Percentiles rank a stretch among this genome's conserved stretches.
Conservation (phyloP, 2,113 vertebrate species). For the Rissa tridactyla region DNA sequence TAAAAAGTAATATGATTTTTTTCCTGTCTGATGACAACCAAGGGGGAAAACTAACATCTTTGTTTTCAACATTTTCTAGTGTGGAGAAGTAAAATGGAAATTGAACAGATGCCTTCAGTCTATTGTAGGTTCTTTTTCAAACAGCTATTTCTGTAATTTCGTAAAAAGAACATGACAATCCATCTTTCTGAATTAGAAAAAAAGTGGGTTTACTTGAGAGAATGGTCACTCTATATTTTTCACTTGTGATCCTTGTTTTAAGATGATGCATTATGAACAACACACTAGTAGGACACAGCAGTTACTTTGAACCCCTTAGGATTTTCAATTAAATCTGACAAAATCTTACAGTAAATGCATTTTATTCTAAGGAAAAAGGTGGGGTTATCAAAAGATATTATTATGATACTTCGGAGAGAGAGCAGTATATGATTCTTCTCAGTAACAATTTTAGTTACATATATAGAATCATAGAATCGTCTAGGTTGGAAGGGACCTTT, state of each 20-base stretch:
- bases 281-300: not conserved
- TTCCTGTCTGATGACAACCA: constrained; percentile 2
- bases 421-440: not conserved
- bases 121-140: not conserved
- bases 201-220: not conserved
- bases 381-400: not conserved
- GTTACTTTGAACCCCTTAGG: not conserved
- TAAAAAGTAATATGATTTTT: not conserved
- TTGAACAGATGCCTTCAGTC: constrained; percentile 30
- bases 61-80: constrained; percentile 35
- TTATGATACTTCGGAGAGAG: not conserved
- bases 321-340: not conserved
- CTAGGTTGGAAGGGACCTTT: not conserved
- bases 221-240: not conserved
- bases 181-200: not conserved
- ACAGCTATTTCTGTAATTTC: not conserved
- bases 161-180: not conserved
- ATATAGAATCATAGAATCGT: not conserved
- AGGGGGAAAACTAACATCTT: not conserved
- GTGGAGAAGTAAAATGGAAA: constrained; percentile 38
- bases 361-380: not conserved
- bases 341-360: not conserved
- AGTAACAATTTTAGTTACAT: not conserved
- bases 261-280: not conserved
- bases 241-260: not conserved